phyloP scores from a whole-genome alignment of 2,797 vertebrate genomes.

The Gymnoscopelus braueri region DNA sequence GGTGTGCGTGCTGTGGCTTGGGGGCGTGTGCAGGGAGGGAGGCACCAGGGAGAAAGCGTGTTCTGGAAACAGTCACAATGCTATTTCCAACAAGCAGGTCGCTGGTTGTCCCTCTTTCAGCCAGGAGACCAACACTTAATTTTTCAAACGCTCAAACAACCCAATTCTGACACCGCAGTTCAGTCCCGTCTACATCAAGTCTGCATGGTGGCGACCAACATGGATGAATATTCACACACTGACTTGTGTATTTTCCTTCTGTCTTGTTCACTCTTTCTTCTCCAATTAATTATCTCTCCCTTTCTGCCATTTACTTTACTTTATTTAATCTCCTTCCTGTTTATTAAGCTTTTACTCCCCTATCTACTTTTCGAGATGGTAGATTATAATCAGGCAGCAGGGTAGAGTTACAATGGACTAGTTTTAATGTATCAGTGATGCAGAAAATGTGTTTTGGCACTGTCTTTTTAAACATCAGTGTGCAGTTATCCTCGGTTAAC shows the following conservation, averaged over 20 bases:
- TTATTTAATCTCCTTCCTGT: background rate
- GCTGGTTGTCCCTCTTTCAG: slow-evolving; percentile 80
- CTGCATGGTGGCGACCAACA: slow-evolving; percentile 24
- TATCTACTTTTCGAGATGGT: slow-evolving; percentile 20
- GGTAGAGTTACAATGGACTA: too few relatives aligned
- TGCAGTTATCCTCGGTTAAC: too few relatives aligned
- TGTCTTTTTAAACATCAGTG: too few relatives aligned
- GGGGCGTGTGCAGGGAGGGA: slow-evolving; percentile 44
- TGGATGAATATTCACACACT: slow-evolving; percentile 34
- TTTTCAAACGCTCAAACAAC: slow-evolving; percentile 76
- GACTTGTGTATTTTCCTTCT: slow-evolving; percentile 7
- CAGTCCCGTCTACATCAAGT: slow-evolving; percentile 47
- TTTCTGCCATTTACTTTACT: too few relatives aligned
- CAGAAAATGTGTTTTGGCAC: too few relatives aligned
- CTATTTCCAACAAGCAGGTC: slow-evolving; percentile 88
- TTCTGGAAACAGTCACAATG: slow-evolving; percentile 78
- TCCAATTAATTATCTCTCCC: slow-evolving; percentile 3
- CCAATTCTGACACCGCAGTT: slow-evolving; percentile 73
- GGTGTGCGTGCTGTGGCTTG: slow-evolving; percentile 37
- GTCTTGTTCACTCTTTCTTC: slow-evolving; percentile 6
- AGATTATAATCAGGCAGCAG: slow-evolving; percentile 17
- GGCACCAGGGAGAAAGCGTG: slow-evolving; percentile 64
- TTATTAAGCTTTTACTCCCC: slow-evolving; percentile 6
- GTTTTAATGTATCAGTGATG: too few relatives aligned
- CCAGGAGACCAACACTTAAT: slow-evolving; percentile 67